These are phyloP conservation scores for Donacobius atricapilla DNA, from an alignment of 2,113 vertebrate genomes.

Conservation along the genomic window DNA sequence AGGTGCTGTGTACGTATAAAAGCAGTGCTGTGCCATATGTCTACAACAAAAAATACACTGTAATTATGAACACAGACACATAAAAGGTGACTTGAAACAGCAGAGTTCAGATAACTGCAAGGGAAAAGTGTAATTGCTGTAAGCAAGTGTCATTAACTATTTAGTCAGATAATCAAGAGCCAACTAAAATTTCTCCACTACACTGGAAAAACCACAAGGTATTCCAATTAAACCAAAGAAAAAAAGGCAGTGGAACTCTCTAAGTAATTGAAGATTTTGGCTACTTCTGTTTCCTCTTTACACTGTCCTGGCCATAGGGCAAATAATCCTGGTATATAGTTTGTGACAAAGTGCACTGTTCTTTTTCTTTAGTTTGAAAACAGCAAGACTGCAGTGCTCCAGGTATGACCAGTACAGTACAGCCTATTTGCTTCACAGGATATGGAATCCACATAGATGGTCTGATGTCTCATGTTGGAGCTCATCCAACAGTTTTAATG, in stretches of 20 bases:
- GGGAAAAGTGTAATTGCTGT: neutral
- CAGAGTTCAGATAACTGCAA: neutral
- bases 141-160: neutral
- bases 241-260: neutral
- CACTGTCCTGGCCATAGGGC: neutral
- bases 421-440: neutral
- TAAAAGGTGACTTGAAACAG: neutral
- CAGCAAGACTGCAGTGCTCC: neutral
- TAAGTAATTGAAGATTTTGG: neutral
- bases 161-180: neutral
- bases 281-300: neutral
- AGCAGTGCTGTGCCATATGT: neutral
- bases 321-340: neutral
- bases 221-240: neutral
- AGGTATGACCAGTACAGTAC: neutral
- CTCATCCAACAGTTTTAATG: neutral
- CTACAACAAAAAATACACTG: neutral
- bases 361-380: neutral
- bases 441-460: neutral
- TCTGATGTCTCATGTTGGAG: neutral
- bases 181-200: neutral
- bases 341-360: neutral
- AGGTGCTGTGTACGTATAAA: neutral
- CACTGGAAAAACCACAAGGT: neutral
- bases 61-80: neutral